Conservation (phyloP, 1,140 invertebrate species). For the Drosophila tristis region DNA sequence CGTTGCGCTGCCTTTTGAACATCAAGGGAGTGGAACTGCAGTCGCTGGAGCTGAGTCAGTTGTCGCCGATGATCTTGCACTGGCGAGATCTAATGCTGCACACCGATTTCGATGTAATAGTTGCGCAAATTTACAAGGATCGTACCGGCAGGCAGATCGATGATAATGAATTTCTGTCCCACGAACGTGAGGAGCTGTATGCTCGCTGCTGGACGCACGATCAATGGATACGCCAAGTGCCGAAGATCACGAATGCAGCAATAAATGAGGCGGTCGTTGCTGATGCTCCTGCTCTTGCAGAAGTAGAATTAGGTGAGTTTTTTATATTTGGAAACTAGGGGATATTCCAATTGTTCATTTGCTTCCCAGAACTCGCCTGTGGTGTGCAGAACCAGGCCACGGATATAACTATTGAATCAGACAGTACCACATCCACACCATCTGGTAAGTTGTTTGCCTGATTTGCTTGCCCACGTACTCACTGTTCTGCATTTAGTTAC, state of each 20-base stretch:
- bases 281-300: no score
- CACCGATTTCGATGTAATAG: constrained; percentile 50
- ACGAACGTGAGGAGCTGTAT: constrained; percentile 33
- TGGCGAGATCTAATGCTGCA: constrained; percentile 29
- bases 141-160: constrained; percentile 10
- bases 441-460: not conserved
- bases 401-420: not conserved
- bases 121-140: constrained; percentile 9
- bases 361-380: not conserved
- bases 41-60: constrained; percentile 15
- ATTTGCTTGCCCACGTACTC: no score
- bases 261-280: not conserved
- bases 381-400: no score
- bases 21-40: constrained; percentile 48
- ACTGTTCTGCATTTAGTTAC: not conserved
- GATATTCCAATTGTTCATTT: not conserved
- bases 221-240: constrained; percentile 43
- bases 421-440: not conserved
- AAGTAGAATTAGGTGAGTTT: constrained; percentile 10
- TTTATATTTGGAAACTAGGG: not conserved
- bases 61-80: constrained; percentile 59
- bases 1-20: constrained; percentile 31
- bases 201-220: constrained; percentile 41
- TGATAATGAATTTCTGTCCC: constrained; percentile 4
- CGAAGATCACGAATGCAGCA: constrained; percentile 14